Percentiles rank a stretch among this genome's conserved stretches.
phyloP scores from a whole-genome alignment of 2,797 vertebrate species.

The Cirrhinus molitorella region DNA sequence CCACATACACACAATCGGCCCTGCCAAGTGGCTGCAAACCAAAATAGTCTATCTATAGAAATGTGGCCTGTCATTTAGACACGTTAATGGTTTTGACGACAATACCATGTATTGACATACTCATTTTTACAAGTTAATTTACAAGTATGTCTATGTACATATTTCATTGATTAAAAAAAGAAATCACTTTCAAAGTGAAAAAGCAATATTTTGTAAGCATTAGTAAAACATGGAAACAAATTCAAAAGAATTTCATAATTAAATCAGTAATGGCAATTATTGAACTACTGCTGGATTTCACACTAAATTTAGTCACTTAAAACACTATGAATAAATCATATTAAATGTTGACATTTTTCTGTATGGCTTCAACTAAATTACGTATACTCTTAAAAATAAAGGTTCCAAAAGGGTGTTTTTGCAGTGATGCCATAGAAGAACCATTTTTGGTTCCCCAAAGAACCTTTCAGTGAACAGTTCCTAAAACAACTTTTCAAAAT shows the following conservation, averaged over 20 bases:
- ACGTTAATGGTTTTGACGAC: neutral
- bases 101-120: neutral
- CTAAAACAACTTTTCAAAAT: too few relatives aligned
- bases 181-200: neutral
- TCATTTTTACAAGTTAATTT: neutral
- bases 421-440: too few relatives aligned
- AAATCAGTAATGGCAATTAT: neutral
- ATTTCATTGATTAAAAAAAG: neutral
- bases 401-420: too few relatives aligned
- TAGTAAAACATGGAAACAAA: neutral
- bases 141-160: neutral
- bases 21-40: neutral
- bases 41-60: neutral
- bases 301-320: neutral
- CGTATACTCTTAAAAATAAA: too few relatives aligned
- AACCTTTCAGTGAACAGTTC: too few relatives aligned
- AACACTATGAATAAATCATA: neutral
- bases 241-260: neutral
- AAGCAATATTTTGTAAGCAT: neutral
- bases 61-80: neutral
- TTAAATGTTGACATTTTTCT: neutral
- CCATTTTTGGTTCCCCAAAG: too few relatives aligned
- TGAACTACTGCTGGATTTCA: neutral
- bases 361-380: neutral
- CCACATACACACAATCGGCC: conserved; percentile 19